Evolutionary conservation across 2,888 invertebrate genomes (phyloP), one percentile per base, ranked within the genome.

Genomic region (Macrostomum cliftonense): DNA sequence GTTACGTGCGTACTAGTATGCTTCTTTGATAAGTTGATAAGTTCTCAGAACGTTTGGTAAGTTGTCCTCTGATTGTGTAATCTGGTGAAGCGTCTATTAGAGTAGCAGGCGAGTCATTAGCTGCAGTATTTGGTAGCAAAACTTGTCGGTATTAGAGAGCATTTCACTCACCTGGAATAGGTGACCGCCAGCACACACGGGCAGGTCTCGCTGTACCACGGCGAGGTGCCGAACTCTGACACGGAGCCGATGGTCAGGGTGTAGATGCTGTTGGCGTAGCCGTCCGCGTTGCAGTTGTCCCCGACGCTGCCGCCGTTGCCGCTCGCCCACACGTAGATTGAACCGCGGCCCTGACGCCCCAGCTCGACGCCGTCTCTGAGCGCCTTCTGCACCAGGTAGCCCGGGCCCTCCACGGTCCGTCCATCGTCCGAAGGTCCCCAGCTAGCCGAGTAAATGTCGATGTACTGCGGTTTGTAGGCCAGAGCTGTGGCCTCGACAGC

Each of bases 231-330:
- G 44, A 70, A 65, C 59, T 75, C 74, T 17, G 75, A 74, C 13
- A 73, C 74, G 61, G 89, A 88, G 51, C 87, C 88, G 71, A 97
- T 93, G 44, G 89, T 89, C 59, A 97, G 75, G 16, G 95, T 97
- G 82, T 91, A 93, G 63, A 97, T 95, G 52, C 88, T 88, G 74
- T 95, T 97, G 49, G 95, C 95, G 72, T 97, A 97, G 21, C 95
- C 95, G 71, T 97, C 97, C 72, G 95, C 97, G 71, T 95, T 95
- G 73, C 97, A 97, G 71, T 89, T 91, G 57, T 71, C 71, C 14
- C 58, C 80, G 63, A 89, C 87, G 42, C 87, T 76, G 0, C 95
- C 93, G 2, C 95, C 95, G 71, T 97, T 97, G 39, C 95, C 95
- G 0, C 89, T 91, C 0, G 95, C 95, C 95, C 95, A 97, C 1